Evolutionary conservation across 2,113 vertebrate species (phyloP), one percentile per base, ranked within the genome.

Genomic region (Aramus guarauna): DNA sequence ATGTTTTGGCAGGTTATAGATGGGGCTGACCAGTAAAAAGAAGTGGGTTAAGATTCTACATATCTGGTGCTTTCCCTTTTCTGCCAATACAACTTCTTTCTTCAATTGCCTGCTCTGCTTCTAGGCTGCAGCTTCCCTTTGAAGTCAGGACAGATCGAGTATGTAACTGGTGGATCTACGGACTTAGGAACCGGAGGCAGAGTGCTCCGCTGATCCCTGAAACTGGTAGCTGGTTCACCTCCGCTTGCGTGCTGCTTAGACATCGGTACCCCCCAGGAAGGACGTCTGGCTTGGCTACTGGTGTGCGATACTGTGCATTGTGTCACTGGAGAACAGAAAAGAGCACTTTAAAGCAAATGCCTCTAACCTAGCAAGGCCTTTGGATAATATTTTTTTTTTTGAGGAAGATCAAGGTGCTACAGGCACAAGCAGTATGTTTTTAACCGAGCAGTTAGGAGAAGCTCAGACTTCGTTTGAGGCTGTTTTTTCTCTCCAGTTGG

Each of bases 231-330:
- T 36, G 19, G 37, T 45, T 45, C 43, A 15, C 30, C 58, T 56
- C 24, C 3, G 50, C 50, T 56, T 26, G 8, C 30, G 1, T 7
- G 41, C 30, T 56, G 39, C 58, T 24, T 16, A 17, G 67, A 13
- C 23, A 37, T 23, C 15, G 29, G 5, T 63, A 30, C 41, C 16
- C 16, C 18, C 58, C 2, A 20, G 34, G 50, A 50, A 36, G 59
- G 15, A 19, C 0, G 4, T 8, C 20, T 26, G 2, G 30, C 53
- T 34, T 37, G 43, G 60, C 43, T 43, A 1, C 5, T 8, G 37
- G 17, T 23, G 29, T 53, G 53, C 45, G 48, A 14, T 14, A 29
- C 24, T 15, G 34, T 29, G 22, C 29, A 4, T 17, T 24, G 23
- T 76, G 37, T 45, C 36, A 12, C 85, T 37, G 69, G 27, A 60